Evolutionary conservation across 2,888 invertebrate genomes (phyloP).

Genomic region (Stomorhina lunata): DNA sequence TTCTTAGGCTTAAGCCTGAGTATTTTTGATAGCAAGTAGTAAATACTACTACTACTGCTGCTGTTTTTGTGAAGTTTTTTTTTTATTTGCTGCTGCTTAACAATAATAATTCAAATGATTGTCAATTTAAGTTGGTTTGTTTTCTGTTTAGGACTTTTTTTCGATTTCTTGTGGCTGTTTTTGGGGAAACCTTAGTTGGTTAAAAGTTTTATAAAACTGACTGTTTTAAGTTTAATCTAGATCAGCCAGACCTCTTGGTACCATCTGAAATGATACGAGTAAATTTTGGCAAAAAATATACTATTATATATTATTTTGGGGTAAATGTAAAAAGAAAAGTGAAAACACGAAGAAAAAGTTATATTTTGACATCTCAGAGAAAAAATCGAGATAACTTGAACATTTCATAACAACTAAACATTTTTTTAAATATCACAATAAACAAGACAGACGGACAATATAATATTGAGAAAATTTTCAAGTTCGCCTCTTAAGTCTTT

Average conservation of each 20-base stretch:
- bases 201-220: constrained; percentile 57
- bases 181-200: constrained; percentile 51
- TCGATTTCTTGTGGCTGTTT: constrained; percentile 28
- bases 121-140: constrained; percentile 67
- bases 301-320: constrained; percentile 16
- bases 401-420: too few relatives aligned
- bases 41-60: constrained; percentile 28
- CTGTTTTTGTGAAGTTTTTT: constrained; percentile 13
- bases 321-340: neutral
- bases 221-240: constrained; percentile 61
- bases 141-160: constrained; percentile 26
- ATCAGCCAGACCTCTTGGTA: constrained; percentile 58
- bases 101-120: constrained; percentile 71
- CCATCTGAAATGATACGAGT: constrained; percentile 22
- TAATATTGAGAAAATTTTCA: too few relatives aligned
- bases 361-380: too few relatives aligned
- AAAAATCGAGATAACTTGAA: too few relatives aligned
- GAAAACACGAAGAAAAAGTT: neutral
- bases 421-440: too few relatives aligned
- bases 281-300: neutral
- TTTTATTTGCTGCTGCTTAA: constrained; percentile 61
- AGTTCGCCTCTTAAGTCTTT: too few relatives aligned
- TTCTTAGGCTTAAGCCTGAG: neutral
- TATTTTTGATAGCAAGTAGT: neutral
- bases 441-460: too few relatives aligned